Percentiles rank a stretch among this genome's conserved stretches.
Conservation (phyloP, 2,888 invertebrate species). For the Zaprionus lineosus region DNA sequence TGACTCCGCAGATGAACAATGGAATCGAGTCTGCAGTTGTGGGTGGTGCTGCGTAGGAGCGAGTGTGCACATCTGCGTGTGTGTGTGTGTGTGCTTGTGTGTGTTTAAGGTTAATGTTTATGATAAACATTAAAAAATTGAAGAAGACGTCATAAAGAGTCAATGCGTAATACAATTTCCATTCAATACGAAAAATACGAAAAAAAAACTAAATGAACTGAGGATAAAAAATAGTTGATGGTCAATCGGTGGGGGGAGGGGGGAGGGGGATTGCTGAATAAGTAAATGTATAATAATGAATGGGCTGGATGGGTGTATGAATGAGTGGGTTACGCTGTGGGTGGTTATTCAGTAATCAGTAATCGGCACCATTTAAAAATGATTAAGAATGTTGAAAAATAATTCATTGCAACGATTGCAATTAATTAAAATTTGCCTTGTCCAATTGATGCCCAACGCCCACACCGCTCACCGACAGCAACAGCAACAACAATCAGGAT, state of each 20-base stretch:
- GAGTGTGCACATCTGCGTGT: not conserved
- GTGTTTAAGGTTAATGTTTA: constrained; percentile 17
- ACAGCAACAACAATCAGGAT: not conserved
- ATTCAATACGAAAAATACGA: not conserved
- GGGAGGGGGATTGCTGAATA: not conserved
- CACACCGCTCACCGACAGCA: not conserved
- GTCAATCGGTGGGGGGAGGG: not conserved
- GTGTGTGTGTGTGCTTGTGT: constrained; percentile 1
- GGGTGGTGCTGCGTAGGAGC: constrained; percentile 1
- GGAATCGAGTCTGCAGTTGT: constrained; percentile 11
- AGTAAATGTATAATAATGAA: not conserved
- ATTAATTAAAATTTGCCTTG: constrained; percentile 56
- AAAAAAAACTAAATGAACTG: not conserved
- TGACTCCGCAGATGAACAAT: constrained; percentile 16
- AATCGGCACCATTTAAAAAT: constrained; percentile 27
- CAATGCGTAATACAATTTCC: constrained; percentile 43
- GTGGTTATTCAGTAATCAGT: not conserved
- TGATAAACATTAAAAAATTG: constrained; percentile 34
- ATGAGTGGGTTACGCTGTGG: not conserved
- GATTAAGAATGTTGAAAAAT: constrained; percentile 36
- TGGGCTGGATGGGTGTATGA: not conserved
- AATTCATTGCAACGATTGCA: constrained; percentile 53
- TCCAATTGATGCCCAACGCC: constrained; percentile 23
- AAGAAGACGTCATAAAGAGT: constrained; percentile 35
- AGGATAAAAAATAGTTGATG: not conserved